A percentile compares a stretch with the other conserved stretches of the same genome.
Evolutionary conservation across 2,113 vertebrate species (phyloP).

Genomic region (Saimiri boliviensis): DNA sequence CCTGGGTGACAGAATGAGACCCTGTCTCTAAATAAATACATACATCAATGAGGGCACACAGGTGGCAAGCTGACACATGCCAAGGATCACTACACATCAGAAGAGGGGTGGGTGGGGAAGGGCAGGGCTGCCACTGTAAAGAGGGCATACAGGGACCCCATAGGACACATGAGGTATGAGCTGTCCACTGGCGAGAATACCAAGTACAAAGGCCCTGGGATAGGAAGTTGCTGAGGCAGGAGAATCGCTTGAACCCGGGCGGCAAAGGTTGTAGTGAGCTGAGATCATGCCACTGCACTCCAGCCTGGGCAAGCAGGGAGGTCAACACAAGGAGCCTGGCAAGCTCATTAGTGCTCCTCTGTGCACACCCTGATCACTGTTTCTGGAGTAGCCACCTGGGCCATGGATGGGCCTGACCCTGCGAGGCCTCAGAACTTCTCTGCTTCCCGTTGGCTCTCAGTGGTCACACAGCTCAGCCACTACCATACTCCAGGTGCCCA

Average conservation of each 20-base stretch:
- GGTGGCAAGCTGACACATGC: not conserved
- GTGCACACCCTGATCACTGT: not conserved
- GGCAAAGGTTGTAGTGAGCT: too few relatives aligned
- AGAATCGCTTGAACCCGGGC: too few relatives aligned
- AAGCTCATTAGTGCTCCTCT: not conserved
- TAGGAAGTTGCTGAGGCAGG: too few relatives aligned
- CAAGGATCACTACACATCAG: not conserved
- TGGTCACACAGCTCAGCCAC: not conserved
- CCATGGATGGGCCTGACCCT: too few relatives aligned
- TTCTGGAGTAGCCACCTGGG: not conserved
- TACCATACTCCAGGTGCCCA: not conserved
- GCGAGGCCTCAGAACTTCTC: not conserved
- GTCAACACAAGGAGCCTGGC: fast-evolving
- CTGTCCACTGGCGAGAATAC: not conserved
- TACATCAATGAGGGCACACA: not conserved
- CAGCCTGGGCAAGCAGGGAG: not conserved
- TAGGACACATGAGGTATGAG: not conserved
- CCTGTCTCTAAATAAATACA: too few relatives aligned
- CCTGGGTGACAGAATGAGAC: too few relatives aligned
- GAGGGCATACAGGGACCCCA: not conserved
- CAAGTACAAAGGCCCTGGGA: not conserved
- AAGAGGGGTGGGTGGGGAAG: not conserved
- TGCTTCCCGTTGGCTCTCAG: not conserved
- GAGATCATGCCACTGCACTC: too few relatives aligned
- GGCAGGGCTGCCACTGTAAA: not conserved